These are phyloP conservation scores for Anser cygnoides DNA, from an alignment of 2,113 vertebrate species.

Conservation along the genomic window DNA sequence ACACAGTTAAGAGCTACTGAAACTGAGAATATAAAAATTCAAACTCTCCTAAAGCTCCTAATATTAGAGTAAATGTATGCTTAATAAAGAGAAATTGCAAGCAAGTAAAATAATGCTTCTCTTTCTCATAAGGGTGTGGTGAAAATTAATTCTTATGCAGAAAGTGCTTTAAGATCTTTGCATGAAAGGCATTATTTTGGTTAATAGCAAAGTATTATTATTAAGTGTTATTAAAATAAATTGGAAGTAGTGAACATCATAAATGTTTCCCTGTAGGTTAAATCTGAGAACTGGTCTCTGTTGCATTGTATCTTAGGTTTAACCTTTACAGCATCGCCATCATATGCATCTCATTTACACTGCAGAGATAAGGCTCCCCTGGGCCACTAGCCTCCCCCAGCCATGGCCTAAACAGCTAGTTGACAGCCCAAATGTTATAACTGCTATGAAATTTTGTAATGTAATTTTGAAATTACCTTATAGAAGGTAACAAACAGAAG, in stretches of 20 bases:
- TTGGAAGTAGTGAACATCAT: constrained; percentile 56
- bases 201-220: constrained; percentile 56
- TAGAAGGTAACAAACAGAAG: background rate
- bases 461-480: background rate
- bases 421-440: background rate
- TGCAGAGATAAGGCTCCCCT: background rate
- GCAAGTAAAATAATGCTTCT: constrained; percentile 54
- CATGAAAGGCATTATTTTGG: constrained; percentile 52
- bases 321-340: constrained; percentile 31
- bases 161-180: constrained; percentile 47
- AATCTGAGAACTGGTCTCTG: constrained; percentile 24
- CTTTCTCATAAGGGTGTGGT: constrained; percentile 27
- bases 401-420: background rate
- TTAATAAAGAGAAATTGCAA: constrained; percentile 62
- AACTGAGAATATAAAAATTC: background rate
- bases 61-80: constrained; percentile 24
- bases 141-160: constrained; percentile 45
- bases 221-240: constrained; percentile 75
- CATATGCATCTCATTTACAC: background rate
- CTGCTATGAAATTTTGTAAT: background rate
- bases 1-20: background rate
- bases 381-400: background rate
- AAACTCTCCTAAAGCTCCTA: constrained; percentile 13
- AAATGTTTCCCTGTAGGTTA: constrained; percentile 58
- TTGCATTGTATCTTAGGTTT: constrained; percentile 17